These are phyloP conservation scores for Elephas maximus DNA, from an alignment of 2,113 vertebrate species.

Conservation along the genomic window DNA sequence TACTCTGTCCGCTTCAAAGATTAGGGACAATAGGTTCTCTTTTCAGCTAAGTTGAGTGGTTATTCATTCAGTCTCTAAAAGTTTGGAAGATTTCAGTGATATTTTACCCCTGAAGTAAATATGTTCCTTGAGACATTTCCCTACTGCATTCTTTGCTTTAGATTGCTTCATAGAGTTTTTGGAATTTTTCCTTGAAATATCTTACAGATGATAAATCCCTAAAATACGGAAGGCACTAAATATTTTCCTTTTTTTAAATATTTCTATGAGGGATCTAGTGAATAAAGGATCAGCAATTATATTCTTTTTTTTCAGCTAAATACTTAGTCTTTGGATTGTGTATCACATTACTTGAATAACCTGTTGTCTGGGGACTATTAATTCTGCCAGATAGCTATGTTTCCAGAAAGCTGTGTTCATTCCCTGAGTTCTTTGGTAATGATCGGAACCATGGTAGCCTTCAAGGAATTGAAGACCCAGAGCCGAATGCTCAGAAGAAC, in stretches of 20 bases:
- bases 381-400: slow-evolving; percentile 83
- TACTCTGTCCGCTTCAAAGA: background rate
- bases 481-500: slow-evolving; percentile 63
- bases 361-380: slow-evolving; percentile 79
- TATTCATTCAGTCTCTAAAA: slow-evolving; percentile 11
- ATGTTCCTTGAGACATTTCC: background rate
- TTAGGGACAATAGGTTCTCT: slow-evolving; percentile 3
- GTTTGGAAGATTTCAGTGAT: slow-evolving; percentile 27
- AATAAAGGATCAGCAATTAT: background rate
- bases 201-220: background rate
- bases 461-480: slow-evolving; percentile 79
- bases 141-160: slow-evolving; percentile 7
- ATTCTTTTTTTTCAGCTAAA: slow-evolving; percentile 58
- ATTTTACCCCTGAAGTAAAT: background rate
- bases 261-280: background rate
- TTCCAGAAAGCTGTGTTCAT: slow-evolving; percentile 81
- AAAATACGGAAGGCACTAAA: background rate
- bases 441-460: slow-evolving; percentile 79
- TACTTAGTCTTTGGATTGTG: slow-evolving; percentile 66
- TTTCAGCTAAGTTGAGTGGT: slow-evolving; percentile 21
- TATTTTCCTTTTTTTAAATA: slow-evolving; percentile 12
- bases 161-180: background rate
- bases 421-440: slow-evolving; percentile 83
- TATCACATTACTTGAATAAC: slow-evolving; percentile 78
- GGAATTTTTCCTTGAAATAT: slow-evolving; percentile 51